Evolutionary conservation across 2,888 invertebrate species (phyloP).

Genomic region (Lasioglossum zephyrum): DNA sequence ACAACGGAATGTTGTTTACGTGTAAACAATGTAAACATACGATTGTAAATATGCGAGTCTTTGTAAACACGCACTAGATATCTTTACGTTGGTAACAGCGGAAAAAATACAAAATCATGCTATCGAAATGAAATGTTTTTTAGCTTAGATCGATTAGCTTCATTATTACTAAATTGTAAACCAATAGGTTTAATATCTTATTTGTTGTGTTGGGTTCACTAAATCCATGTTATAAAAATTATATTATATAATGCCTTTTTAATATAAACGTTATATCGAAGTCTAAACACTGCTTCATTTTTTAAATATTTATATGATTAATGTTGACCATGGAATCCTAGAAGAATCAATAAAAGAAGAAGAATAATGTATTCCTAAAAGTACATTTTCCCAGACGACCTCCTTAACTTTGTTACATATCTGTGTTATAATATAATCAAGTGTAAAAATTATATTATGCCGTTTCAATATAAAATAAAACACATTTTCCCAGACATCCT

Average conservation of each 20-base stretch:
- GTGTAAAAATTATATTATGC: too few species aligned
- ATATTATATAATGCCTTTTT: conserved; percentile 66
- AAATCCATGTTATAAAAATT: conserved; percentile 68
- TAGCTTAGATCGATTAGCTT: conserved; percentile 54
- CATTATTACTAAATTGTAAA: conserved; percentile 64
- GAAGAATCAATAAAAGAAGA: neutral
- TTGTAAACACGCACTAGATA: conserved; percentile 7
- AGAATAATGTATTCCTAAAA: neutral
- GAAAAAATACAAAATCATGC: conserved; percentile 11
- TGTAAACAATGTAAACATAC: conserved; percentile 23
- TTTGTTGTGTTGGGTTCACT: conserved; percentile 72
- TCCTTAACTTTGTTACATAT: neutral
- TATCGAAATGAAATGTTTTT: conserved; percentile 19
- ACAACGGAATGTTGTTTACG: conserved; percentile 37
- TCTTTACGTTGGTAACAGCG: conserved; percentile 23
- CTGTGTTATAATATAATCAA: neutral
- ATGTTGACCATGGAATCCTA: neutral
- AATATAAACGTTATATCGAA: conserved; percentile 72
- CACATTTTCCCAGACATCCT: neutral
- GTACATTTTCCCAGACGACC: neutral
- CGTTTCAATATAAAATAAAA: too few species aligned
- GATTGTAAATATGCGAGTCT: conserved; percentile 30
- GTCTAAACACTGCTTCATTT: conserved; percentile 33
- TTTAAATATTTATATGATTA: neutral
- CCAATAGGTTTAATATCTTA: conserved; percentile 64